These are phyloP conservation scores for Rhysida immarginata DNA, from an alignment of 1,140 invertebrate genomes.

Conservation along the genomic window DNA sequence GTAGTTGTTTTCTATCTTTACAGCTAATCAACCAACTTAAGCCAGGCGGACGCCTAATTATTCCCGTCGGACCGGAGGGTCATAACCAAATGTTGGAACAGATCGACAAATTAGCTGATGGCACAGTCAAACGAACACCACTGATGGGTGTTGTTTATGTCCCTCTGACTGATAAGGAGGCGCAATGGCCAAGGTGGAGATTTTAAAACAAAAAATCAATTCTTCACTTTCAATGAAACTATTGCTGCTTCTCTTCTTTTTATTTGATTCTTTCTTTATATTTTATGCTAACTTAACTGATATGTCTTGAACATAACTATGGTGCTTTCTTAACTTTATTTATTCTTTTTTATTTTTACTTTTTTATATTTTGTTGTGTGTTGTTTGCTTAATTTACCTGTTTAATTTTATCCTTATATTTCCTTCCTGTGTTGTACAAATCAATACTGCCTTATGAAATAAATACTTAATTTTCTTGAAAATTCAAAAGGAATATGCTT, in stretches of 20 bases:
- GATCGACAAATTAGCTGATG: conserved; percentile 75
- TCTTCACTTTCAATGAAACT: background rate
- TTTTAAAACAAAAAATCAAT: background rate
- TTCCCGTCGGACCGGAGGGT: conserved; percentile 74
- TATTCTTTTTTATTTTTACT: too few species aligned
- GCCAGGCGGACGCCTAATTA: conserved; percentile 72
- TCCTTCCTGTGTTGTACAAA: too few species aligned
- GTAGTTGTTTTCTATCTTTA: too few species aligned
- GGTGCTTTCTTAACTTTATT: too few species aligned
- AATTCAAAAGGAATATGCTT: too few species aligned
- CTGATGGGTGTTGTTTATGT: conserved; percentile 96
- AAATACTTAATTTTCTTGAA: too few species aligned
- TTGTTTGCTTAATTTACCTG: too few species aligned
- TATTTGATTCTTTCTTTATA: background rate
- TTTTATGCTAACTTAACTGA: too few species aligned
- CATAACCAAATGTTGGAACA: conserved; percentile 65
- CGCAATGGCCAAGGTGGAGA: conserved; percentile 42
- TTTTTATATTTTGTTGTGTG: too few species aligned
- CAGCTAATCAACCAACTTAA: conserved; percentile 53
- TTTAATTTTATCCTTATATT: too few species aligned
- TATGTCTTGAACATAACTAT: too few species aligned
- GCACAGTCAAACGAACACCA: conserved; percentile 53
- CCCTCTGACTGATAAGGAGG: conserved; percentile 75
- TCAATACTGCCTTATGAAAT: too few species aligned
- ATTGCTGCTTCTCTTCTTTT: background rate